Percentiles rank a stretch among this genome's conserved stretches.
Evolutionary conservation across 2,888 invertebrate species (phyloP).

Genomic region (Anthophora plumipes): DNA sequence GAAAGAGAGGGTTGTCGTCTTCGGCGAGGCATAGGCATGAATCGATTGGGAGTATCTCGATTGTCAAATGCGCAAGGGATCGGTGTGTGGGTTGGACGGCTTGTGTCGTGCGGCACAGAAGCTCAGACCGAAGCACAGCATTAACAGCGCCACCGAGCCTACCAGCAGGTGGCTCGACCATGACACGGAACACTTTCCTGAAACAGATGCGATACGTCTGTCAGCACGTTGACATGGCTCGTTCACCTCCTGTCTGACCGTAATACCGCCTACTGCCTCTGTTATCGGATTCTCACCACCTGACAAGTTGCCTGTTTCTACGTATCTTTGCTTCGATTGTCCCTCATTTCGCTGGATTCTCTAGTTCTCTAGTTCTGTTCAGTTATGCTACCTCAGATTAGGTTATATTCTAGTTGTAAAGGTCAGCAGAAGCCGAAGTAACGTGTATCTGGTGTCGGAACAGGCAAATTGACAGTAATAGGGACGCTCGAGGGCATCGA

Average conservation of each 20-base stretch:
- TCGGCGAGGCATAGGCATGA: slow-evolving; percentile 79
- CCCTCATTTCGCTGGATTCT: not conserved
- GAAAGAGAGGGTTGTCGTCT: slow-evolving; percentile 79
- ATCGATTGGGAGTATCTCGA: slow-evolving; percentile 81
- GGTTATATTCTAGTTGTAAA: too few relatives aligned
- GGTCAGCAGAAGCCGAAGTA: too few relatives aligned
- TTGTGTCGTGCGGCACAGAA: slow-evolving; percentile 87
- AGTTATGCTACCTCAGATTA: too few relatives aligned
- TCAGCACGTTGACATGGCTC: slow-evolving; percentile 29
- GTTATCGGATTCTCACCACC: not conserved
- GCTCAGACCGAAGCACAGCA: slow-evolving; percentile 86
- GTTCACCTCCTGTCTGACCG: too few relatives aligned
- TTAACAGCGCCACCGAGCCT: slow-evolving; percentile 85
- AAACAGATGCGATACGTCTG: slow-evolving; percentile 67
- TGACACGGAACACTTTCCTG: slow-evolving; percentile 87
- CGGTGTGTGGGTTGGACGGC: slow-evolving; percentile 80
- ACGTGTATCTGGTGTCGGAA: too few relatives aligned
- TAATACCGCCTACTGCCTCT: too few relatives aligned
- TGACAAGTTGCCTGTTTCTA: not conserved
- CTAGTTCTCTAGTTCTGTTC: too few relatives aligned
- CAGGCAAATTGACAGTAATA: too few relatives aligned
- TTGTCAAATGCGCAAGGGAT: slow-evolving; percentile 82
- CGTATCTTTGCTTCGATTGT: not conserved
- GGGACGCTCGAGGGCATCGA: too few relatives aligned
- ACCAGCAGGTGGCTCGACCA: slow-evolving; percentile 87